phyloP scores from a whole-genome alignment of 2,888 invertebrate genomes.

The Rhimphoctona megacephalus region DNA sequence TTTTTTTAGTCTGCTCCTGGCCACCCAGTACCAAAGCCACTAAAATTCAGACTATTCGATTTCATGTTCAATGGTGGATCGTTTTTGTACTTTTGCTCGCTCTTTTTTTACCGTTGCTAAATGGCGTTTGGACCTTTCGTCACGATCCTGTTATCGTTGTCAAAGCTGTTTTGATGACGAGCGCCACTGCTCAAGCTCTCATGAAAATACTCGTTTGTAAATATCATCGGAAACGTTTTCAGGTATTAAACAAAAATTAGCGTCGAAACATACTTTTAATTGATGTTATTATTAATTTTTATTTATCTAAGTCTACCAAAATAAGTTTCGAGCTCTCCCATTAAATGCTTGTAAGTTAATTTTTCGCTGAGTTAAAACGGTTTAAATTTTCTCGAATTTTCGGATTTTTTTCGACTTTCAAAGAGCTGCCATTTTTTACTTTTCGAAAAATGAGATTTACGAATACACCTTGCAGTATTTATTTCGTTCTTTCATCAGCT shows the following conservation, averaged over 20 bases:
- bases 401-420: too few species aligned
- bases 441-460: too few species aligned
- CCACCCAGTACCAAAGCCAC: constrained; percentile 67
- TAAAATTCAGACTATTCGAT: constrained; percentile 58
- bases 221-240: constrained; percentile 69
- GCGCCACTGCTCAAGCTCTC: constrained; percentile 73
- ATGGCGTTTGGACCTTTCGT: constrained; percentile 73
- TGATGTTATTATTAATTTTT: background rate
- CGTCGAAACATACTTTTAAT: background rate
- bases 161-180: constrained; percentile 74
- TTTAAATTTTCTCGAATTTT: too few species aligned
- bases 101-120: constrained; percentile 72
- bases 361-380: too few species aligned
- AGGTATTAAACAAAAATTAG: constrained; percentile 68
- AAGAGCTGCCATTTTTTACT: too few species aligned
- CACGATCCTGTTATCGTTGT: constrained; percentile 69
- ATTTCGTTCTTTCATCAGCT: too few species aligned
- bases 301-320: background rate
- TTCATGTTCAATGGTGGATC: constrained; percentile 73
- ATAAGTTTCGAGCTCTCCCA: too few species aligned
- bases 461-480: too few species aligned
- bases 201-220: constrained; percentile 75
- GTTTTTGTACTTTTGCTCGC: constrained; percentile 64
- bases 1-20: constrained; percentile 71
- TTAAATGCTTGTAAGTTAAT: too few species aligned